Evolutionary conservation across 2,113 vertebrate species (phyloP).

Genomic region (Ammodytes dubius): DNA sequence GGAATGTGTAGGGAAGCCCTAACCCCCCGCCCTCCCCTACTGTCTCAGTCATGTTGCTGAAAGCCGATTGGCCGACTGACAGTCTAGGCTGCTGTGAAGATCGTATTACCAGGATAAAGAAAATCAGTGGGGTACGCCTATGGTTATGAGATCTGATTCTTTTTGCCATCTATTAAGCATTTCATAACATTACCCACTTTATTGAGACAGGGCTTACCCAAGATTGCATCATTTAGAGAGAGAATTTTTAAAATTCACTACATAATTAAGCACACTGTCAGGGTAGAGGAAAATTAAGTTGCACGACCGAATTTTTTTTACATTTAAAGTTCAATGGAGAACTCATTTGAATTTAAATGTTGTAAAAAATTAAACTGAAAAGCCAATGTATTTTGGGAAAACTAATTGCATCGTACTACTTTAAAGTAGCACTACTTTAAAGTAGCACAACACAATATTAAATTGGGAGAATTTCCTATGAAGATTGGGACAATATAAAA

Average conservation of each 20-base stretch:
- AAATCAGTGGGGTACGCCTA: neutral
- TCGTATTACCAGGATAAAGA: constrained; percentile 53
- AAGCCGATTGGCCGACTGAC: constrained; percentile 45
- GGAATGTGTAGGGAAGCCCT: constrained; percentile 44
- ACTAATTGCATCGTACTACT: no score
- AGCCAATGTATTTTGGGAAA: no score
- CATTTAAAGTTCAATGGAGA: no score
- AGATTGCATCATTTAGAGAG: constrained; percentile 15
- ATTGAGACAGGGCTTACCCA: constrained; percentile 6
- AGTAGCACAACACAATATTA: no score
- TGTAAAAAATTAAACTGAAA: no score
- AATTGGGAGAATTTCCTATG: no score
- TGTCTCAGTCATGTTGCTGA: neutral
- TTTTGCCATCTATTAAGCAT: neutral
- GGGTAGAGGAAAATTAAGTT: neutral
- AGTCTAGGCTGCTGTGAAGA: constrained; percentile 14
- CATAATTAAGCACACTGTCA: neutral
- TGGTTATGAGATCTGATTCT: neutral
- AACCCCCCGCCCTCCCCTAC: constrained; percentile 27
- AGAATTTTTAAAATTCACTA: neutral
- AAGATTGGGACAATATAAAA: no score
- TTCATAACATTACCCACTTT: neutral
- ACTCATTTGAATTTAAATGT: no score
- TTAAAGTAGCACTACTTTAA: no score
- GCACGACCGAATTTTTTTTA: no score